Evolutionary conservation across 2,797 vertebrate genomes (phyloP).

Genomic region (Lacerta viridis): DNA sequence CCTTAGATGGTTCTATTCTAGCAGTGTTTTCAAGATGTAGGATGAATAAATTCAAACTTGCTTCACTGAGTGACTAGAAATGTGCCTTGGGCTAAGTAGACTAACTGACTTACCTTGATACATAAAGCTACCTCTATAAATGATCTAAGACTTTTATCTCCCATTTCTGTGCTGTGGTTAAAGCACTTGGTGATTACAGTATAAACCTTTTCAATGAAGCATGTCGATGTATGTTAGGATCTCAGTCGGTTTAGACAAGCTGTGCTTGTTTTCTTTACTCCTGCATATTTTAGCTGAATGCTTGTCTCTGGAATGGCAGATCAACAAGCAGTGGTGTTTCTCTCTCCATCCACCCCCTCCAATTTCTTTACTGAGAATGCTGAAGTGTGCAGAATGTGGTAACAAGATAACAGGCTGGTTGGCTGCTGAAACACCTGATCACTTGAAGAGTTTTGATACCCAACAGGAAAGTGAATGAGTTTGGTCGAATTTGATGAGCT

Average conservation of each 20-base stretch:
- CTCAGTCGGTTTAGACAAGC: constrained; percentile 16
- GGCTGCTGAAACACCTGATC: neutral
- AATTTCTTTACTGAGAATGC: neutral
- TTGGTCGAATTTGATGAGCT: neutral
- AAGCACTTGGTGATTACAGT: neutral
- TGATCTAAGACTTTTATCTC: constrained; percentile 11
- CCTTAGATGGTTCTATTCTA: too few species aligned
- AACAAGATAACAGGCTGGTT: neutral
- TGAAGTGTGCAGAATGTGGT: neutral
- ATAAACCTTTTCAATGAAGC: constrained; percentile 10
- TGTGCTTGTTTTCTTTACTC: neutral
- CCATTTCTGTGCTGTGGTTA: accelerated
- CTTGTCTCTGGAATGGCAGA: neutral
- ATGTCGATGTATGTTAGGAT: neutral
- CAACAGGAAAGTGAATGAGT: neutral
- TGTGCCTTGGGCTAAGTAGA: neutral
- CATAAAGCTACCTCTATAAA: constrained; percentile 3
- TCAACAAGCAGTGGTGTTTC: neutral
- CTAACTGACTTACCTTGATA: neutral
- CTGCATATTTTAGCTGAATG: neutral
- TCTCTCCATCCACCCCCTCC: too few species aligned
- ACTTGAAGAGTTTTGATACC: neutral
- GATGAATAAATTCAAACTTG: constrained; percentile 9
- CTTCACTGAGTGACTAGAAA: neutral
- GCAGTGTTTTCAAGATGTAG: neutral